phyloP scores from a whole-genome alignment of 1,140 invertebrate genomes.

The Scaptomyza montana region DNA sequence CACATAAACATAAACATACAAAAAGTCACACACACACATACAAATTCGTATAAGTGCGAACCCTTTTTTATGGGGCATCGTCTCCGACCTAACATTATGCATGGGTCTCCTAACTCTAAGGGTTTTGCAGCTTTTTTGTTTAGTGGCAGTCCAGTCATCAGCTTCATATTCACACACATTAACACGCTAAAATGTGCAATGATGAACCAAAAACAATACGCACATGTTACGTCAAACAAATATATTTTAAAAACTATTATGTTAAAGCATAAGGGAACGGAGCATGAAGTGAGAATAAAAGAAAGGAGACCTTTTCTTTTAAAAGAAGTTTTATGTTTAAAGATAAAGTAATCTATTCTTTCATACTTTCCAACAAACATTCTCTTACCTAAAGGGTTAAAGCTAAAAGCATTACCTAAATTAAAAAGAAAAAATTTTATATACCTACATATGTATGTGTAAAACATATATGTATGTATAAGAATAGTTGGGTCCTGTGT shows the following conservation, averaged over 20 bases:
- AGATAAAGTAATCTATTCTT: neutral
- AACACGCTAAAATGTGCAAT: slow-evolving; percentile 42
- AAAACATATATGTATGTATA: neutral
- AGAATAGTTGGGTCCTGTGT: slow-evolving; percentile 68
- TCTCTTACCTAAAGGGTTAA: slow-evolving; percentile 12
- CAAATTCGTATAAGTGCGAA: slow-evolving; percentile 51
- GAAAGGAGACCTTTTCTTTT: too few species aligned
- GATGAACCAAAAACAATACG: slow-evolving; percentile 30
- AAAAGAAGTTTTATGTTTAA: too few species aligned
- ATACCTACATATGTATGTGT: too few species aligned
- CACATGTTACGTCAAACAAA: slow-evolving; percentile 2
- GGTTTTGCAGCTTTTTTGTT: slow-evolving; percentile 43
- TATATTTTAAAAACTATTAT: too few species aligned
- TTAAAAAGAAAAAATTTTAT: slow-evolving; percentile 24
- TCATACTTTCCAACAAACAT: neutral
- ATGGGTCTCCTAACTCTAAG: slow-evolving; percentile 18
- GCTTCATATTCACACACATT: slow-evolving; percentile 65
- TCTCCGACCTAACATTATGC: slow-evolving; percentile 46
- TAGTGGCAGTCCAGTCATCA: neutral
- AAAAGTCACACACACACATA: slow-evolving; percentile 8
- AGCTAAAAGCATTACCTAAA: slow-evolving; percentile 13
- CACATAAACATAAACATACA: slow-evolving; percentile 30
- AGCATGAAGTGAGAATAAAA: too few species aligned
- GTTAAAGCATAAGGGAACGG: too few species aligned
- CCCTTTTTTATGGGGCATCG: slow-evolving; percentile 72